Base-by-base conservation (phyloP, 2,888 invertebrate species). In the Apamea anceps region DNA sequence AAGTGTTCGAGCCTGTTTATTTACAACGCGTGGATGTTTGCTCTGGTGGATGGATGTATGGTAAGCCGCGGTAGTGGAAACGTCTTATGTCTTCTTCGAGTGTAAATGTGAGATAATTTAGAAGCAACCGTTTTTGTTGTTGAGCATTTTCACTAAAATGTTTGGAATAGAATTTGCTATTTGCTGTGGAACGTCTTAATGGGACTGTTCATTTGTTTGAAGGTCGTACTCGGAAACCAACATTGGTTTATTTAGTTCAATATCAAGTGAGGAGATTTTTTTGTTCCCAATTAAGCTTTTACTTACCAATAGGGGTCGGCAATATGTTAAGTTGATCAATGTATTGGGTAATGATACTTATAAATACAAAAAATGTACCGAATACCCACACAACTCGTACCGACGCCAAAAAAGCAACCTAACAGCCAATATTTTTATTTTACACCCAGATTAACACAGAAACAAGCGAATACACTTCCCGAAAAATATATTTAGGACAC, bases 401-500 rank as follows among this genome's bases (percentile, higher is more conserved):
- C n/a, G 42, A 48, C 71, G 85, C 84, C 68, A 81, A 73, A 86
- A 79, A 77, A 51, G 21, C 13, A 60, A 37, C 51, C 45, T 2
- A 71, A 76, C 21, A 54, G 57, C 75, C 48, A 54, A 85, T 79
- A 86, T 83, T 83, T 83, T 79, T 63, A 62, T 86, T 86, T 86
- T 73, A 79, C 79, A 80, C 74, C 21, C 76, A 79, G 71, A 84
- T 80, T 85, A 84, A 77, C 77, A 87, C 77, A 79, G 62, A 86
- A 79, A 79, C 75, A 87, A 79, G 62, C 57, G 62, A 87, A 80
- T 60, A 87, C 77, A 87, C 79, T 81, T 75, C 81, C 72, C 81
- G 71, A 80, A 80, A 85, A 77, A 84, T 73, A 84, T 87, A 84
- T 85, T 80, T 75, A 87, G 77, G 74, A 78, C 75, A 83, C 77